These are phyloP conservation scores for Nomada fabriciana DNA, from an alignment of 2,888 invertebrate genomes.

Conservation along the genomic window DNA sequence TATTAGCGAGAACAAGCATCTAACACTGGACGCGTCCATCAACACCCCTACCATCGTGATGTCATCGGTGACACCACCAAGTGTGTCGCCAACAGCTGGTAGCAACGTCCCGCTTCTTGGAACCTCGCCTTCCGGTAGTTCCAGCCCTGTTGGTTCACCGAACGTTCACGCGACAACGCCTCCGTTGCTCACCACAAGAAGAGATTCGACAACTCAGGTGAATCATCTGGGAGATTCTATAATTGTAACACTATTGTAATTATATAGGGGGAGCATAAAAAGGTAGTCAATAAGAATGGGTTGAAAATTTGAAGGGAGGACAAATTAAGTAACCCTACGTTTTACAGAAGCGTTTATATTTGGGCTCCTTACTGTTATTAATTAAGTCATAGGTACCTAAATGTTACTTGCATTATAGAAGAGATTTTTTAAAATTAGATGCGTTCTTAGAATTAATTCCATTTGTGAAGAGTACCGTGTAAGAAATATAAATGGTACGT, in stretches of 20 bases:
- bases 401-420: too few relatives aligned
- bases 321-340: too few relatives aligned
- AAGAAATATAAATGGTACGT: neutral
- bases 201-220: slow-evolving; percentile 95
- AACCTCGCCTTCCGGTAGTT: slow-evolving; percentile 85
- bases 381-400: too few relatives aligned
- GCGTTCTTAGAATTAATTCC: too few relatives aligned
- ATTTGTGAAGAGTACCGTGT: too few relatives aligned
- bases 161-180: slow-evolving; percentile 85
- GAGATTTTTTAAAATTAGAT: too few relatives aligned
- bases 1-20: slow-evolving; percentile 55
- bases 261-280: neutral
- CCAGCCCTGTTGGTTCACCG: slow-evolving; percentile 82
- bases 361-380: too few relatives aligned
- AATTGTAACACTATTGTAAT: neutral
- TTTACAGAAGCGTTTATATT: too few relatives aligned
- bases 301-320: too few relatives aligned
- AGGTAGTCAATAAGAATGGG: neutral
- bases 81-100: slow-evolving; percentile 90
- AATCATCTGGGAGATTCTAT: neutral
- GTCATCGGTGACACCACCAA: slow-evolving; percentile 93
- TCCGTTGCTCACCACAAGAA: slow-evolving; percentile 86
- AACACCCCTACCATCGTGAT: slow-evolving; percentile 92
- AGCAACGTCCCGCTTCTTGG: slow-evolving; percentile 84
- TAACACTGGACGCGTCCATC: slow-evolving; percentile 77